A percentile compares a stretch with the other conserved stretches of the same genome.
These are phyloP conservation scores for Xanthia icteritia DNA, from an alignment of 2,888 invertebrate genomes.

Conservation along the genomic window DNA sequence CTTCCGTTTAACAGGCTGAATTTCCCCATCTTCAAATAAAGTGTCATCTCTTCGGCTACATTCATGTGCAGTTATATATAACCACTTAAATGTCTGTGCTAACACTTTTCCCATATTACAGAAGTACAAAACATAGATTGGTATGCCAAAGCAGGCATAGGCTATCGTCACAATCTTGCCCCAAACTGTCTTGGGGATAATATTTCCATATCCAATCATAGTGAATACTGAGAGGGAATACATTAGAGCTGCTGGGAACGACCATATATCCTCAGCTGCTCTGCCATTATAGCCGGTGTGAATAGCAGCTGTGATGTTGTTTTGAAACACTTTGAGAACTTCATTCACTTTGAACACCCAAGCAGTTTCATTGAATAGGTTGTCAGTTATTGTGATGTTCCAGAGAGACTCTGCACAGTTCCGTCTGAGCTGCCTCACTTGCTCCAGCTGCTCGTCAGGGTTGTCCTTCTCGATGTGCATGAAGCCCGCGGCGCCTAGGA, in stretches of 20 bases:
- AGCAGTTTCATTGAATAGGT: constrained; percentile 92
- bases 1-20: constrained; percentile 90
- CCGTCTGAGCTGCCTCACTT: constrained; percentile 88
- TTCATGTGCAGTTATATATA: constrained; percentile 94
- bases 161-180: constrained; percentile 96
- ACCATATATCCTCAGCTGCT: constrained; percentile 93
- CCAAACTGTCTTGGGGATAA: constrained; percentile 95
- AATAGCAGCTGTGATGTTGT: constrained; percentile 91
- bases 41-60: constrained; percentile 91
- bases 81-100: constrained; percentile 95
- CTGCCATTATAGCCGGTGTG: constrained; percentile 94
- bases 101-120: constrained; percentile 97
- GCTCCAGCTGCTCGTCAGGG: constrained; percentile 87
- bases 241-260: constrained; percentile 96
- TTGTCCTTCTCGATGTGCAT: constrained; percentile 93
- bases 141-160: constrained; percentile 97
- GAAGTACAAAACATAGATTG: constrained; percentile 96
- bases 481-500: constrained; percentile 95
- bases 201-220: constrained; percentile 97
- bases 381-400: constrained; percentile 92
- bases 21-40: constrained; percentile 87
- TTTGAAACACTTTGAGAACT: constrained; percentile 92
- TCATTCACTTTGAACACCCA: constrained; percentile 91
- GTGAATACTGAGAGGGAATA: constrained; percentile 97
- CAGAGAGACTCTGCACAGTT: constrained; percentile 92